Base-by-base conservation (phyloP, 23 tunicate species). In the Oikopleura dioica region DNA sequence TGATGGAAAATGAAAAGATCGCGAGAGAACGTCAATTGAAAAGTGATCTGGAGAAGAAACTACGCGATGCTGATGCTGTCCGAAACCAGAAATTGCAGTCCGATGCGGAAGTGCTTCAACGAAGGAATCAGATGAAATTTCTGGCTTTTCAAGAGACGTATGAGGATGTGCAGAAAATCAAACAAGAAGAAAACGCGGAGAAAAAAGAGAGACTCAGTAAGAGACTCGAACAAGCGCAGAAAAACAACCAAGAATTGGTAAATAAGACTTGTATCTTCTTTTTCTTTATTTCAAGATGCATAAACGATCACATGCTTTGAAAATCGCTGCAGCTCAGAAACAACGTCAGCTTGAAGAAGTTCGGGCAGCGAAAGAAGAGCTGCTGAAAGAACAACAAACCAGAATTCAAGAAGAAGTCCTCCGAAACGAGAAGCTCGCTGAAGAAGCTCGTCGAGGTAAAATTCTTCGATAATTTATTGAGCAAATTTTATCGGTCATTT, bases 361-460 rank as follows among this genome's bases (percentile, higher is more conserved):
- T 28, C 72, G 26, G 33, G 29, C 16, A 2, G 72, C 72, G 33
- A 63, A 63, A 28, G 33, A 63, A 16, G 26, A 12, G 16, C 26
- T 63, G 26, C 72, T 63, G 30, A 23, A 31, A 2, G 72, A 63
- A 28, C 72, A 63, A 28, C 29, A 28, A 21, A 31, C 16, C 30
- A 23, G 72, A 24, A 63, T 63, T 31, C 30, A 63, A 28, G 33
- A 63, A 28, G 72, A 63, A 63, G 26, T 28, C 26, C 72, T 23
- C 4, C 29, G 33, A 63, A 63, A 63, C 33, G 72, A 63, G 26
- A 63, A 12, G 29, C 33, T 16, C 33, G 72, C 72, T 4, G 72
- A 63, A 28, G 32, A 63, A 63, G 72, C 72, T 24, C 72, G 72
- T 28, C 29, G 72, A 21, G 72, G n/a, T n/a, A n/a, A n/a, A n/a